Conservation (phyloP, 2,113 vertebrate genomes). For the Nyctereutes procyonoides region DNA sequence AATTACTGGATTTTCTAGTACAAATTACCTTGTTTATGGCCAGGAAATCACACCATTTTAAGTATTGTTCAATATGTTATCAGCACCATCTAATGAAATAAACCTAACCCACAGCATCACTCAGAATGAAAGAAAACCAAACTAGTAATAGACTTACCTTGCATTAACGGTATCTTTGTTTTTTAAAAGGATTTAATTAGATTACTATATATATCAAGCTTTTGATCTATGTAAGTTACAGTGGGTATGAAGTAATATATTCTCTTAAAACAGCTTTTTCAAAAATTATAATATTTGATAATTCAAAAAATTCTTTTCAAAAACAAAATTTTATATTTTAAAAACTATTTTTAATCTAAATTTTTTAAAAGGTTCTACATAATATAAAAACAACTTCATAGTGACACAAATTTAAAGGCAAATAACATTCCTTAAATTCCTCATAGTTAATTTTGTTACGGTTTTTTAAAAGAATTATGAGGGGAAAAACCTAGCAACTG, state of each 20-base stretch:
- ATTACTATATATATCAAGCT: neutral
- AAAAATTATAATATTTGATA: neutral
- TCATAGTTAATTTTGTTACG: neutral
- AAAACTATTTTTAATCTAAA: neutral
- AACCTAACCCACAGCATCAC: neutral
- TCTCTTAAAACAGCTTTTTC: slow-evolving; percentile 5
- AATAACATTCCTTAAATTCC: neutral
- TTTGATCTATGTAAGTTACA: neutral
- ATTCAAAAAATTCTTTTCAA: neutral
- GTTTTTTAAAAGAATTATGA: neutral
- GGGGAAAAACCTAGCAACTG: neutral
- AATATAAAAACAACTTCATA: slow-evolving; percentile 1
- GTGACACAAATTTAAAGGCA: neutral
- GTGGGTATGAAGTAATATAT: neutral
- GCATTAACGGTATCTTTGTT: slow-evolving; percentile 2
- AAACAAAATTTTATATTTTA: neutral
- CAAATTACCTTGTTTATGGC: neutral
- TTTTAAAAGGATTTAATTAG: neutral
- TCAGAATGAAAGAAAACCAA: slow-evolving; percentile 44
- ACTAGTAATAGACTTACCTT: slow-evolving; percentile 21
- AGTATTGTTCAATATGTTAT: slow-evolving; percentile 33
- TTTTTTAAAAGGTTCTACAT: neutral
- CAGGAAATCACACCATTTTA: slow-evolving; percentile 17
- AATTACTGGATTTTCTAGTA: slow-evolving; percentile 3
- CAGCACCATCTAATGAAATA: neutral